phyloP scores from a whole-genome alignment of 2,888 invertebrate genomes.

The Tetragnatha montana region DNA sequence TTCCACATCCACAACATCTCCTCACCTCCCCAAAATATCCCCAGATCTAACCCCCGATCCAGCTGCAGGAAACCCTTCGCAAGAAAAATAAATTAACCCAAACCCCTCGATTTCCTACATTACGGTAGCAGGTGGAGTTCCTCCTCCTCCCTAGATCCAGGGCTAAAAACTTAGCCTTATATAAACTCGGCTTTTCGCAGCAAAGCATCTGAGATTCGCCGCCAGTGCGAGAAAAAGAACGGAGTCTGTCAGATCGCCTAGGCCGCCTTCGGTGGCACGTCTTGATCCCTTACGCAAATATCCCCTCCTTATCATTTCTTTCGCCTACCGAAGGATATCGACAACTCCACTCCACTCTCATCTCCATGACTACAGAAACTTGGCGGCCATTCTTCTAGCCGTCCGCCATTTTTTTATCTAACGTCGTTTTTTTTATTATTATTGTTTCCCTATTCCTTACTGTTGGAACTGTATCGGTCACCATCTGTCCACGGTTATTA shows the following conservation, averaged over 20 bases:
- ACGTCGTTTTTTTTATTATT: constrained; percentile 2
- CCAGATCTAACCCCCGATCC: neutral
- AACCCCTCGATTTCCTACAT: constrained; percentile 14
- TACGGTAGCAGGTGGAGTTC: constrained; percentile 50
- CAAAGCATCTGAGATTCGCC: constrained; percentile 33
- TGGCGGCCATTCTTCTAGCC: constrained; percentile 26
- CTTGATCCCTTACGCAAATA: constrained; percentile 64
- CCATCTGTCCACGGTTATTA: constrained; percentile 53
- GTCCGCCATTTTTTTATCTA: neutral
- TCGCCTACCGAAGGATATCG: constrained; percentile 58
- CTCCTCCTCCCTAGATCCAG: constrained; percentile 8
- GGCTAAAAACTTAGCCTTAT: constrained; percentile 30
- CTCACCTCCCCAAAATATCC: neutral
- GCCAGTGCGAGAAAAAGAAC: constrained; percentile 13
- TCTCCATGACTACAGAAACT: constrained; percentile 64
- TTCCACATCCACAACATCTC: too few relatives aligned
- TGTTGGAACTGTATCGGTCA: constrained; percentile 45
- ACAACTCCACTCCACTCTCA: constrained; percentile 62
- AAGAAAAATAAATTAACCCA: neutral
- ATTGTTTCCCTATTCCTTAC: neutral
- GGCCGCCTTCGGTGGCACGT: constrained; percentile 25
- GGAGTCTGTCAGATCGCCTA: constrained; percentile 38
- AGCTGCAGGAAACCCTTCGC: neutral
- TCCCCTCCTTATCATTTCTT: constrained; percentile 60
- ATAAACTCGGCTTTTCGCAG: constrained; percentile 37